Conservation (phyloP, 2,888 invertebrate genomes). For the Scaptomyza cyrtandrae region DNA sequence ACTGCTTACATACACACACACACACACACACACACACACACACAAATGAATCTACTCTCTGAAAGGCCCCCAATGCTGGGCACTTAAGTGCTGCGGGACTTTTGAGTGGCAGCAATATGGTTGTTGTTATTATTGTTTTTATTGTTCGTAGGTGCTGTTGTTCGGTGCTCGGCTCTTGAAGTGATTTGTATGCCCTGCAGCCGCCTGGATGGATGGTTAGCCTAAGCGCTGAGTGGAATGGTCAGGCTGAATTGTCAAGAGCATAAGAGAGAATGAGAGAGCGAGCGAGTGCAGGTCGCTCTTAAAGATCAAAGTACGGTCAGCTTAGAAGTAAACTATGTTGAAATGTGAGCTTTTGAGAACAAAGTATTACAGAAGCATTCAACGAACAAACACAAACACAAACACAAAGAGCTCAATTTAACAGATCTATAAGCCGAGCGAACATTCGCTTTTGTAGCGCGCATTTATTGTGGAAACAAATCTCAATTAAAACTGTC, state of each 20-base stretch:
- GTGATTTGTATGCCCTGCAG: conserved; percentile 57
- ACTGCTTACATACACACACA: conserved; percentile 41
- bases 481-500: conserved; percentile 82
- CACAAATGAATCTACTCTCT: conserved; percentile 11
- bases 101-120: conserved; percentile 68
- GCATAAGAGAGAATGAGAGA: not conserved
- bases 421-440: conserved; percentile 41
- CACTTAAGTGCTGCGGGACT: conserved; percentile 71
- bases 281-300: conserved; percentile 3
- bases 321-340: not conserved
- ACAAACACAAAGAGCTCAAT: conserved; percentile 7
- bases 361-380: conserved; percentile 31
- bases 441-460: conserved; percentile 36
- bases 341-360: not conserved
- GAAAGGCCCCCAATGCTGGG: conserved; percentile 40
- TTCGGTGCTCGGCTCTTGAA: conserved; percentile 58
- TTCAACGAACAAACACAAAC: conserved; percentile 20
- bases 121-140: conserved; percentile 3
- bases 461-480: conserved; percentile 48
- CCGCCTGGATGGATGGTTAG: conserved; percentile 4
- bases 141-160: conserved; percentile 62
- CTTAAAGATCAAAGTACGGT: conserved; percentile 59
- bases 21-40: conserved; percentile 9
- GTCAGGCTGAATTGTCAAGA: conserved; percentile 3
- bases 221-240: conserved; percentile 7